Base-by-base conservation (phyloP, 2,113 vertebrate genomes). In the Triplophysa siluroides region DNA sequence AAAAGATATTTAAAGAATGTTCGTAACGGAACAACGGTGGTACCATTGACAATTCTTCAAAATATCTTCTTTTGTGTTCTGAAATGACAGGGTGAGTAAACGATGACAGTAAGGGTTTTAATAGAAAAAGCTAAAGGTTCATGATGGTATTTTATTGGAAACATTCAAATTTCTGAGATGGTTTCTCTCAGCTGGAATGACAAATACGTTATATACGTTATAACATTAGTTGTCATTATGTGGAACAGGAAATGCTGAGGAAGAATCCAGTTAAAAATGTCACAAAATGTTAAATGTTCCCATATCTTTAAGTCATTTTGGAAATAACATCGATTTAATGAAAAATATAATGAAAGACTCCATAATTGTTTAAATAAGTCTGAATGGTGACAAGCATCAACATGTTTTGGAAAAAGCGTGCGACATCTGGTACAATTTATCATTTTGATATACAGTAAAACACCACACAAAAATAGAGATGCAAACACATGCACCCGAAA, bases 361-460 rank as follows among this genome's bases (percentile, higher is more conserved):
- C 14, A 84, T 83, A 50, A 80, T 78, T 24, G 52, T 62, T 64
- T 63, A 12, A 13, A 81, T 78, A 67, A 73, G 52, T 63, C 71
- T 63, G 38, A 33, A 52, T 63, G 68, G 54, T 21, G 68, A 84
- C 78, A 68, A 54, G 83, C 7, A 65, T 60, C 62, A 47, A 70
- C 79, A 70, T 84, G 79, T 78, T 75, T 79, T 75, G 52, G 83
- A 33, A 79, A 70, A 75, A 81, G 78, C 43, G 43, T 56, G 62
- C 50, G 70, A 74, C 68, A 78, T 62, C 63, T 78, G 68, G 73
- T 13, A 43, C 54, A 73, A 56, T 72, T 71, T 81, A 70, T 54
- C 41, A 67, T 68, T 78, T 78, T 76, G 50, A 67, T 67, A 41
- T 63, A 72, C 5, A 38, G 33, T 38, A 7, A 69, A 66, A 78